These are phyloP conservation scores for Chrysomela aeneicollis DNA, from an alignment of 2,888 invertebrate genomes.

Conservation along the genomic window DNA sequence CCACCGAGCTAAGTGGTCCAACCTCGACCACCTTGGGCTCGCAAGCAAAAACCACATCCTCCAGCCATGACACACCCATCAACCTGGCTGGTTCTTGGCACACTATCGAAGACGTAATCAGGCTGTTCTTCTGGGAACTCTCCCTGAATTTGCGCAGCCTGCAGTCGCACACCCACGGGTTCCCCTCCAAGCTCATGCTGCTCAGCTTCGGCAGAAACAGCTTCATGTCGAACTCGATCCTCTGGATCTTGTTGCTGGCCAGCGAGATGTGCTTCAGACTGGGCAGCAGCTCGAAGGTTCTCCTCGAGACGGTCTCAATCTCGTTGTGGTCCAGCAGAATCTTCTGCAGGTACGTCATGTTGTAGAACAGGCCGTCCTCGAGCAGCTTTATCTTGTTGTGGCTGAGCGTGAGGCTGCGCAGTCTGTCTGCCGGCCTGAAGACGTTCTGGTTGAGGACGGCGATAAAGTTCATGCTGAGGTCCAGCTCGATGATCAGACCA, in stretches of 20 bases:
- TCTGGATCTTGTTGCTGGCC: conserved; percentile 77
- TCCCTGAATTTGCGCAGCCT: conserved; percentile 80
- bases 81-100: conserved; percentile 77
- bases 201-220: conserved; percentile 72
- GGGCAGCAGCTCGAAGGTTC: conserved; percentile 64
- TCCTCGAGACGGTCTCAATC: conserved; percentile 72
- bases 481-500: conserved; percentile 81
- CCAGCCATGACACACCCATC: conserved; percentile 76
- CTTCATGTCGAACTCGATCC: conserved; percentile 70
- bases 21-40: conserved; percentile 74
- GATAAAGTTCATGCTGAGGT: conserved; percentile 79
- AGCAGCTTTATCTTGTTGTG: conserved; percentile 78
- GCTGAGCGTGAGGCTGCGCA: conserved; percentile 77
- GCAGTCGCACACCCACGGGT: conserved; percentile 92
- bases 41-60: conserved; percentile 84
- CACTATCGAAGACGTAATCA: conserved; percentile 78
- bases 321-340: conserved; percentile 81
- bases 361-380: conserved; percentile 78
- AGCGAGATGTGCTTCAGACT: conserved; percentile 74
- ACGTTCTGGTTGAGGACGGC: conserved; percentile 72
- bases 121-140: conserved; percentile 75
- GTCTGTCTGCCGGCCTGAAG: conserved; percentile 74
- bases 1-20: conserved; percentile 54
- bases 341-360: conserved; percentile 76
- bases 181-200: conserved; percentile 78